Percentiles rank a stretch among this genome's conserved stretches.
These are phyloP conservation scores for Perdita meconis DNA, from an alignment of 2,888 invertebrate genomes.

Conservation along the genomic window DNA sequence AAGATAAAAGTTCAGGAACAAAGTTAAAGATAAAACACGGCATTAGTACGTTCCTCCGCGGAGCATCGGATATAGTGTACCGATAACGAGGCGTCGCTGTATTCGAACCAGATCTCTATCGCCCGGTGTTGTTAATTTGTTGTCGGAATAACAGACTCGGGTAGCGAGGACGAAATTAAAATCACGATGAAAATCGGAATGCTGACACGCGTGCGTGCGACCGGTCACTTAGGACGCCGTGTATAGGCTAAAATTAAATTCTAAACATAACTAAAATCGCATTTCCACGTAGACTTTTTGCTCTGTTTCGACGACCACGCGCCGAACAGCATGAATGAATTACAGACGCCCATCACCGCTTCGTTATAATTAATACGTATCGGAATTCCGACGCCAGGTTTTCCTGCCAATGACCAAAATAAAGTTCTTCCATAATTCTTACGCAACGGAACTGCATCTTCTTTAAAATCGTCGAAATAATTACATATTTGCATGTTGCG, in stretches of 20 bases:
- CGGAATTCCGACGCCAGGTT: constrained; percentile 38
- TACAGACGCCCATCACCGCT: constrained; percentile 24
- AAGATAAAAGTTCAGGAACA: neutral
- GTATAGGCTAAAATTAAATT: constrained; percentile 50
- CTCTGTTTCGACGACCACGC: constrained; percentile 24
- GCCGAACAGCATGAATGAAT: constrained; percentile 37
- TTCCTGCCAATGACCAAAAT: constrained; percentile 49
- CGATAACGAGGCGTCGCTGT: neutral
- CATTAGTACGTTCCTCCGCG: neutral
- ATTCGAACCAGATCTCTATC: neutral
- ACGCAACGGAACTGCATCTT: neutral
- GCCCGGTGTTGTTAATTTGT: neutral
- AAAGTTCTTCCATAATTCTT: constrained; percentile 5
- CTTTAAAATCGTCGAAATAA: too few species aligned
- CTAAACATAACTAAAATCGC: constrained; percentile 41
- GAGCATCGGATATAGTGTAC: neutral
- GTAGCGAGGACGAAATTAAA: neutral
- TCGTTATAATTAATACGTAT: constrained; percentile 35
- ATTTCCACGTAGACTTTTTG: constrained; percentile 20
- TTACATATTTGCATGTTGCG: too few species aligned
- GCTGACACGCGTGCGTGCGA: constrained; percentile 3
- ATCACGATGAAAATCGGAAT: constrained; percentile 1
- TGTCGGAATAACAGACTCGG: neutral
- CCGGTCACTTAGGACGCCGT: constrained; percentile 14
- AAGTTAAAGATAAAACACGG: neutral